Evolutionary conservation across 2,113 vertebrate species (phyloP).

Genomic region (Kryptolebias marmoratus): DNA sequence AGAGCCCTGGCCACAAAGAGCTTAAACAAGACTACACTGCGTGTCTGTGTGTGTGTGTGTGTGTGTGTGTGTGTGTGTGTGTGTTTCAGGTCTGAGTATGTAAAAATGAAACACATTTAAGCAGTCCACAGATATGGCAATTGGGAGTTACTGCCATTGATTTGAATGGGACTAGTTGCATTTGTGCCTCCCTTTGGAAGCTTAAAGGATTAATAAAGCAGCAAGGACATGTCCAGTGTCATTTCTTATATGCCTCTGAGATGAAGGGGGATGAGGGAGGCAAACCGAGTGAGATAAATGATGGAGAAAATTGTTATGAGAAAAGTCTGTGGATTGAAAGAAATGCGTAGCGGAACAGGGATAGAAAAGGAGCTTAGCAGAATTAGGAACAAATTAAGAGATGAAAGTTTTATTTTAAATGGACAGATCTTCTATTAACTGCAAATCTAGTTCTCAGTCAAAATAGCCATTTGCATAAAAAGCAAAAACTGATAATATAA

Average conservation of each 20-base stretch:
- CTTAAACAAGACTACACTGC: constrained; percentile 30
- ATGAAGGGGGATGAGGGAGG: constrained; percentile 38
- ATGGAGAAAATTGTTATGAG: constrained; percentile 52
- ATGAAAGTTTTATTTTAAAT: constrained; percentile 50
- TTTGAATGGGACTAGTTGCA: constrained; percentile 67
- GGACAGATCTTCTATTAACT: constrained; percentile 37
- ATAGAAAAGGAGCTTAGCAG: constrained; percentile 35
- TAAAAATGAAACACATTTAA: constrained; percentile 50
- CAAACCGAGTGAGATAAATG: constrained; percentile 56
- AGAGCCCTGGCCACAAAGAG: constrained; percentile 49
- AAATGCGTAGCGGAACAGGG: neutral
- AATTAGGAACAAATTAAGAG: constrained; percentile 62
- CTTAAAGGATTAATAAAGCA: constrained; percentile 77
- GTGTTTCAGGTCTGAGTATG: constrained; percentile 10
- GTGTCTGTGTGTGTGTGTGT: neutral
- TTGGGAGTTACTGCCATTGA: constrained; percentile 59
- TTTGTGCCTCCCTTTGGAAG: constrained; percentile 64
- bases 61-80: constrained; percentile 1
- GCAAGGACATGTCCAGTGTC: constrained; percentile 69
- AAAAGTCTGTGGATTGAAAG: constrained; percentile 36
- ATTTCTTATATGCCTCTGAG: constrained; percentile 67
- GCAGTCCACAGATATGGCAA: constrained; percentile 55
- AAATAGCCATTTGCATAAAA: constrained; percentile 34
- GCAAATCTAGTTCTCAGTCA: constrained; percentile 13
- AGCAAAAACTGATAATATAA: constrained; percentile 13